Base-by-base conservation (phyloP, 2,888 invertebrate species). In the Pristionchus mayeri region DNA sequence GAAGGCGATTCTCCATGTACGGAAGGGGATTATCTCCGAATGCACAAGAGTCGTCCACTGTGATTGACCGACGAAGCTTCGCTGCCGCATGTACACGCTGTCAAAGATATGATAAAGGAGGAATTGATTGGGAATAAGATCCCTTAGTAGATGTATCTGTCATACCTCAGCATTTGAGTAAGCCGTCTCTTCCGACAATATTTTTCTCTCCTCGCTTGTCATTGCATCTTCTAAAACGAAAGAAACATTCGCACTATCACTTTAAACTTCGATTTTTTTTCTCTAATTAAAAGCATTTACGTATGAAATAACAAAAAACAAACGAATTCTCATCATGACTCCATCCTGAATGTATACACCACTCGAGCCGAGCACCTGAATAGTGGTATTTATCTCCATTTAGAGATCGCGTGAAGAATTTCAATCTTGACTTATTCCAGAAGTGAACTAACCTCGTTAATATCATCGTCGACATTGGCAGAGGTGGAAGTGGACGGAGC, bases 1-100 rank as follows among this genome's bases (percentile, higher is more conserved):
- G 84, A 18, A 84, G 30, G 37, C 75, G 52, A 78, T 84, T 84
- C 57, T 84, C 84, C 18, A 78, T 76, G 40, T 84, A 84, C 30
- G 84, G 84, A 57, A 57, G 44, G 3, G 48, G 44, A 40, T 0
- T 57, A 18, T 84, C 78, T 50, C 37, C 40, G 27, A 40, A 52
- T 34, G 11, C 60, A 0, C 24, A 34, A 0, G 84, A 34, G 37
- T 83, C 83, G 11, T 83, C 83, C 21, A 83, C 71, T 34, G 83
- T 83, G n/a, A 83, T 83, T 13, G 30, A 54, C 48, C 50, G 44
- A 18, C 60, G 37, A 11, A 48, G 21, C 13, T 48, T 44, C 24
- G 67, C 4, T 40, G 67, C 34, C 37, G 37, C 37, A 13, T 67
- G 67, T 21, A 67, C 34, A 30, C 67, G 67, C 67, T 67, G 63